A percentile compares a stretch with the other conserved stretches of the same genome.
phyloP scores from a whole-genome alignment of 2,888 invertebrate genomes.

The Dioctria linearis region DNA sequence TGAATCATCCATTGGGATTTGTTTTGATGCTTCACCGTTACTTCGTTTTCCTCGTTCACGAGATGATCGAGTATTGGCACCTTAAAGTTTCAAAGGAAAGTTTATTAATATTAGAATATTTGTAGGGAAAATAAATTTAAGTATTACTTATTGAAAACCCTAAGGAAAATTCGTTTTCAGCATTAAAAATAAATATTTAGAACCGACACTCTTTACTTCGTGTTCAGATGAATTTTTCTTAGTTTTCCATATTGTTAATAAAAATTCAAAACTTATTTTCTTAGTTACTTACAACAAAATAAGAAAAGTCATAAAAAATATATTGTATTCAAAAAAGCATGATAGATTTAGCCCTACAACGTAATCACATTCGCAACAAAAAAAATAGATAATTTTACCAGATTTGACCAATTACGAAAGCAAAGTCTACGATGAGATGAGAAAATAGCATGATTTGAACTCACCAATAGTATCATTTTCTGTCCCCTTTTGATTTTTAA shows the following conservation, averaged over 20 bases:
- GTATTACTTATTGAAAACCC: not conserved
- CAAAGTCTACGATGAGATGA: constrained; percentile 36
- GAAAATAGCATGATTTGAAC: constrained; percentile 39
- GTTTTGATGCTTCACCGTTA: constrained; percentile 64
- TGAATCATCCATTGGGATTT: constrained; percentile 62
- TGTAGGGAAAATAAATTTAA: not conserved
- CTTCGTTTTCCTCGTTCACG: constrained; percentile 70
- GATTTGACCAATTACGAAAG: not conserved
- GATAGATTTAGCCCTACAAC: constrained; percentile 36
- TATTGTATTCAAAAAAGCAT: constrained; percentile 27
- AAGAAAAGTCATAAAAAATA: not conserved
- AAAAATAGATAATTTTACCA: not conserved
- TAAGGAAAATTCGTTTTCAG: not conserved
- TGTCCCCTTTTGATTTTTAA: constrained; percentile 89
- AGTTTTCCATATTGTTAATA: not conserved
- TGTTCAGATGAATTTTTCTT: not conserved
- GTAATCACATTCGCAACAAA: constrained; percentile 27
- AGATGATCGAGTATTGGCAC: constrained; percentile 68
- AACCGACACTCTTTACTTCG: not conserved
- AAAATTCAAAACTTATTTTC: not conserved
- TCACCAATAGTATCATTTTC: constrained; percentile 67
- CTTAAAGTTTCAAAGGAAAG: constrained; percentile 60
- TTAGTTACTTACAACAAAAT: not conserved
- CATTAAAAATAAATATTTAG: not conserved
- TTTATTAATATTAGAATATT: constrained; percentile 5